These are phyloP conservation scores for Neosilurus hyrtlii DNA, from an alignment of 2,797 vertebrate genomes.

Conservation along the genomic window DNA sequence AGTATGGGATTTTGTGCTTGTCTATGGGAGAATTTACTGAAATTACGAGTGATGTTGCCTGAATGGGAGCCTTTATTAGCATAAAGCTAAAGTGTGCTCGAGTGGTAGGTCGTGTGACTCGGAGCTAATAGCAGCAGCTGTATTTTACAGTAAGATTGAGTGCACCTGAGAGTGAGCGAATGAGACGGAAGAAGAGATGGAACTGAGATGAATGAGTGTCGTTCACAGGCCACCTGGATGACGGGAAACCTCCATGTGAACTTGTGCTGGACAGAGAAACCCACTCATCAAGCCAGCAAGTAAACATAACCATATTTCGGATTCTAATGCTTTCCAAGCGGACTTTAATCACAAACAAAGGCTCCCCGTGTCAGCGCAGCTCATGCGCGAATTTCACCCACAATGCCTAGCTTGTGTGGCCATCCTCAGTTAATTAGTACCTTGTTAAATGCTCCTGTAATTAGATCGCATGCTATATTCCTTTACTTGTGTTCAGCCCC, in stretches of 20 bases:
- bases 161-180: constrained; percentile 1
- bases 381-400: constrained; percentile 65
- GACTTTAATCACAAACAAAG: constrained; percentile 72
- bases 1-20: not conserved
- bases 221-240: constrained; percentile 35
- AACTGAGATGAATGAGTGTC: constrained; percentile 34
- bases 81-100: constrained; percentile 37
- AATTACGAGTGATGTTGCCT: not conserved
- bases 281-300: constrained; percentile 59
- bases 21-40: not conserved
- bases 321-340: constrained; percentile 68
- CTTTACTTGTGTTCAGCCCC: constrained; percentile 67
- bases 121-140: not conserved
- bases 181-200: not conserved
- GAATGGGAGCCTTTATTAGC: not conserved
- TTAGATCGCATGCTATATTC: constrained; percentile 74
- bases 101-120: constrained; percentile 16
- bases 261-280: constrained; percentile 50
- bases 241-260: constrained; percentile 58
- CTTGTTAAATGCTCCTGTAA: constrained; percentile 70
- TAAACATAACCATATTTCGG: constrained; percentile 68
- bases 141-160: not conserved
- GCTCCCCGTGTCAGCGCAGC: constrained; percentile 62
- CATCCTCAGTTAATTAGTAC: constrained; percentile 66
- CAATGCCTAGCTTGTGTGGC: constrained; percentile 67